Conservation (phyloP, 2,888 invertebrate species). For the Lasioglossum lativentre region DNA sequence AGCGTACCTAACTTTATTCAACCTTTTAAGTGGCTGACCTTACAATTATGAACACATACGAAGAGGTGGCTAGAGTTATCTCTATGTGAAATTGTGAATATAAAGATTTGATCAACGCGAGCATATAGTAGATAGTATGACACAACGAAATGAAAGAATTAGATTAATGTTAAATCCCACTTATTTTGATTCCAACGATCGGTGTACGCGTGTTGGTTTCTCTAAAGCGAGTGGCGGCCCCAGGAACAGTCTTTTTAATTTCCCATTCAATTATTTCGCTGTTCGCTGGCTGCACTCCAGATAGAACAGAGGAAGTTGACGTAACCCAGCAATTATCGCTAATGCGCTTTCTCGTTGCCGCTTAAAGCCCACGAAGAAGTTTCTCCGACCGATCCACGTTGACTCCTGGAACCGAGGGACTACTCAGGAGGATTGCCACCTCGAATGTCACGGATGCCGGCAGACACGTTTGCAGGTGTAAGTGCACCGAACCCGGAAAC, state of each 20-base stretch:
- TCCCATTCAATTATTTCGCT: conserved; percentile 46
- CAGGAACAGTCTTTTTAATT: conserved; percentile 32
- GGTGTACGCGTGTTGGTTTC: background rate
- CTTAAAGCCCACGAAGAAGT: conserved; percentile 65
- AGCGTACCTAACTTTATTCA: no score
- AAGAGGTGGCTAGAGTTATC: no score
- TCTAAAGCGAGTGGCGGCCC: background rate
- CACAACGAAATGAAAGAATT: background rate
- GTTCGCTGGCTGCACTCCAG: conserved; percentile 34
- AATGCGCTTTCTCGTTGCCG: conserved; percentile 68
- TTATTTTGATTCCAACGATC: background rate
- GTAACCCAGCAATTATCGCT: conserved; percentile 69
- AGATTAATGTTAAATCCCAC: background rate
- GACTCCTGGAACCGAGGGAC: conserved; percentile 59
- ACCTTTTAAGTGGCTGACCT: background rate
- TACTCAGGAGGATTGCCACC: conserved; percentile 68
- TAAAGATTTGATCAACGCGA: no score
- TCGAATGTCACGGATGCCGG: conserved; percentile 63
- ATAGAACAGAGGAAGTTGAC: conserved; percentile 56
- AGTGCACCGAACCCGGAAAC: conserved; percentile 49
- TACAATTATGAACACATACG: background rate
- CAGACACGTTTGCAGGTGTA: conserved; percentile 51
- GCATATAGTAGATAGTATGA: background rate
- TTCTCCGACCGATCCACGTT: conserved; percentile 49
- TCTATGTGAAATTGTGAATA: no score